These are phyloP conservation scores for Merodon equestris DNA, from an alignment of 2,888 invertebrate genomes.

Conservation along the genomic window DNA sequence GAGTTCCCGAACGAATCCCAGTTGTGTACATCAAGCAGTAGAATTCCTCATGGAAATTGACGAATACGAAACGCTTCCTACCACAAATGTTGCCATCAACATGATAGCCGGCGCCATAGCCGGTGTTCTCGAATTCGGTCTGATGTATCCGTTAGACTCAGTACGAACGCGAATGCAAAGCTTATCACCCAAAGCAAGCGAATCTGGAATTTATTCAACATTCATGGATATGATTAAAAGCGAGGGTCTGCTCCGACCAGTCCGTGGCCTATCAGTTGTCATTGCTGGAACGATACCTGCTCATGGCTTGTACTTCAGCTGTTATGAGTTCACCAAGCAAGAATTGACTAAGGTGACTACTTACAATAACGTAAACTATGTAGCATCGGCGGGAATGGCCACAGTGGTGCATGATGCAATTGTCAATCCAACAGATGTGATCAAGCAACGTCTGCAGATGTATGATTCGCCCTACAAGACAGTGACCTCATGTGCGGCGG, in stretches of 20 bases:
- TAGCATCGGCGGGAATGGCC: constrained; percentile 91
- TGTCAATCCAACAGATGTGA: constrained; percentile 99
- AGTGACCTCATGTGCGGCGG: constrained; percentile 89
- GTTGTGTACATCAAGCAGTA: too few species aligned
- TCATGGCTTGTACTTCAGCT: constrained; percentile 98
- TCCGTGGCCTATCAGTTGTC: constrained; percentile 95
- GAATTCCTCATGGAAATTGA: constrained; percentile 25
- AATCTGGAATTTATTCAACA: constrained; percentile 90
- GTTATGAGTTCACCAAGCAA: constrained; percentile 96
- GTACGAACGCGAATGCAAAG: constrained; percentile 94
- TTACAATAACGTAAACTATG: constrained; percentile 88
- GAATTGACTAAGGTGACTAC: constrained; percentile 83
- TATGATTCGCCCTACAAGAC: constrained; percentile 95
- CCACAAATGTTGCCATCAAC: constrained; percentile 21
- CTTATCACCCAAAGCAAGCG: constrained; percentile 87
- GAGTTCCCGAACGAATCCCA: background rate
- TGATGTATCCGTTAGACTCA: constrained; percentile 48
- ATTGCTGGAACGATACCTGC: constrained; percentile 98
- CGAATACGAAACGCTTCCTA: constrained; percentile 36
- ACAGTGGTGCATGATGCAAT: constrained; percentile 98
- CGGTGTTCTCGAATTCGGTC: constrained; percentile 41
- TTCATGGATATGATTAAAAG: constrained; percentile 92
- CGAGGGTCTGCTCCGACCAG: constrained; percentile 94
- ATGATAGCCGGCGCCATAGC: constrained; percentile 38
- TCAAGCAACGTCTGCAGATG: constrained; percentile 99